Percentiles rank a stretch among this genome's conserved stretches.
Evolutionary conservation across 35 echinoderm and acorn worm species (phyloP).

Genomic region (Nesometra sesokonis): DNA sequence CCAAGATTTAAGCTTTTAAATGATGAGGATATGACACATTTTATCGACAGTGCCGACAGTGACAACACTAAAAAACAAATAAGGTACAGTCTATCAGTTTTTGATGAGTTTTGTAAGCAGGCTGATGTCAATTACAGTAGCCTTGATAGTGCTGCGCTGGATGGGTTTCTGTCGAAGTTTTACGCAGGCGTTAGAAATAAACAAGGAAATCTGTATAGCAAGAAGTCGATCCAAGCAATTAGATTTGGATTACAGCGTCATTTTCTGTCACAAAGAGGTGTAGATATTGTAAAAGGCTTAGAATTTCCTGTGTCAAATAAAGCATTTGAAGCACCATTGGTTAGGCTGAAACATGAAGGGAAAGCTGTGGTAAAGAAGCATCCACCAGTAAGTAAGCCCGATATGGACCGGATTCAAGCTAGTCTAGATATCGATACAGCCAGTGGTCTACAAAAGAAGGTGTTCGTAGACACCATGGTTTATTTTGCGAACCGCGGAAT

Average conservation of each 20-base stretch:
- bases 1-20: too few relatives aligned
- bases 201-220: constrained; percentile 14
- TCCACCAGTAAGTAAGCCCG: background rate
- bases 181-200: background rate
- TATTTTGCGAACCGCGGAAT: constrained; percentile 10
- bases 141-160: background rate
- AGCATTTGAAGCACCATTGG: constrained; percentile 8
- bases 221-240: constrained; percentile 3
- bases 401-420: constrained; percentile 13
- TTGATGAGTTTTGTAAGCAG: too few relatives aligned
- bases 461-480: constrained; percentile 19
- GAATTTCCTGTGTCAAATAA: constrained; percentile 2
- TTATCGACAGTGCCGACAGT: too few relatives aligned
- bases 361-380: background rate
- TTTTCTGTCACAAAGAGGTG: background rate
- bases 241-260: constrained; percentile 15
- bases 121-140: too few relatives aligned
- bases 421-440: constrained; percentile 1
- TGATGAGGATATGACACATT: too few relatives aligned
- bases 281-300: constrained; percentile 3
- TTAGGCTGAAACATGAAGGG: constrained; percentile 9
- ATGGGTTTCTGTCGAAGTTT: background rate
- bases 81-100: too few relatives aligned
- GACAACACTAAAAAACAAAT: too few relatives aligned
- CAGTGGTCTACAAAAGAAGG: constrained; percentile 16